Evolutionary conservation across 2,113 vertebrate genomes (phyloP).

Genomic region (Camelus bactrianus): DNA sequence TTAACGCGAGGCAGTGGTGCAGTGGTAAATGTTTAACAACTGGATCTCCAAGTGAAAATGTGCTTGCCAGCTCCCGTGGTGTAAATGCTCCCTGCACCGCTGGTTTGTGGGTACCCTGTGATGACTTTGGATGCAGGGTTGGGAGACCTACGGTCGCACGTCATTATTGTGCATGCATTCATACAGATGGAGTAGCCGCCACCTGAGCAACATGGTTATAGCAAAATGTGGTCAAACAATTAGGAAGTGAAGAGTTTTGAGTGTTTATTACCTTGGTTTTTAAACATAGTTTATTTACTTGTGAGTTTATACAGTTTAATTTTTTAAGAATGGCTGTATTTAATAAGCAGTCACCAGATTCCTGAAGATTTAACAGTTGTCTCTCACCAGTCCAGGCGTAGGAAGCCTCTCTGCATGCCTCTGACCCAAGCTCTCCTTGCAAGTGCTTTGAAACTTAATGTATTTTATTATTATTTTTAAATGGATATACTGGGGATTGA

Average conservation of each 20-base stretch:
- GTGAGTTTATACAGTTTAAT: not conserved
- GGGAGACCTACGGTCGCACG: not conserved
- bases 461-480: too few relatives aligned
- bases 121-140: not conserved
- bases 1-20: not conserved
- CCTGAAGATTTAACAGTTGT: not conserved
- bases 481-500: too few relatives aligned
- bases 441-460: not conserved
- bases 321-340: not conserved
- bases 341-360: not conserved
- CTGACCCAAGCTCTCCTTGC: not conserved
- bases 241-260: not conserved
- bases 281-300: slow-evolving; percentile 23
- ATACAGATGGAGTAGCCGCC: not conserved
- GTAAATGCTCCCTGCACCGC: not conserved
- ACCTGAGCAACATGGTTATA: not conserved
- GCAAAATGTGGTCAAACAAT: not conserved
- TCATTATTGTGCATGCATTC: too few relatives aligned
- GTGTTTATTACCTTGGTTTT: not conserved
- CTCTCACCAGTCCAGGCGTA: not conserved
- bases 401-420: not conserved
- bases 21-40: not conserved
- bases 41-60: not conserved
- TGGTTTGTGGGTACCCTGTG: not conserved
- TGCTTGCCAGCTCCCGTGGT: not conserved